A percentile compares a stretch with the other conserved stretches of the same genome.
Evolutionary conservation across 1,140 invertebrate species (phyloP).

Genomic region (Camponotus floridanus): DNA sequence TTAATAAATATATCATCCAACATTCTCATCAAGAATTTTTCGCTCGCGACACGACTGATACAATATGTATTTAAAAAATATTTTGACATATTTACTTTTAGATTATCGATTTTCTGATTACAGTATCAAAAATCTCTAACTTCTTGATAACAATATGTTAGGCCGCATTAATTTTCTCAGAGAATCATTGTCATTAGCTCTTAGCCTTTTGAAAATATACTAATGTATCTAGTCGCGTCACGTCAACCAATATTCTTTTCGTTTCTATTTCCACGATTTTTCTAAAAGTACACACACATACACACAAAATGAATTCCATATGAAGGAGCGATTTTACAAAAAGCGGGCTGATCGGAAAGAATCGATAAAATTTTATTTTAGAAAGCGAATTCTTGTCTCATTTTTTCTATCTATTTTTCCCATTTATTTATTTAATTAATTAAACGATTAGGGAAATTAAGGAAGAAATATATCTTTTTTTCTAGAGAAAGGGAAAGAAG

Average conservation of each 20-base stretch:
- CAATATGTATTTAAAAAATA: too few relatives aligned
- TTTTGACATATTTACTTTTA: neutral
- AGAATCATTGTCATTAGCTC: constrained; percentile 5
- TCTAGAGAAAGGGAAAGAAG: neutral
- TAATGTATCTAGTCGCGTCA: constrained; percentile 23
- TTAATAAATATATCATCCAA: neutral
- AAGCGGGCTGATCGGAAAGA: constrained; percentile 5
- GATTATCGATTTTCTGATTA: neutral
- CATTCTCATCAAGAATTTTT: neutral
- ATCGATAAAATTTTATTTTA: neutral
- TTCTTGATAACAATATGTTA: neutral
- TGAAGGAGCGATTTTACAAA: neutral
- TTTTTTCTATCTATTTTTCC: neutral
- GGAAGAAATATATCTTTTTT: neutral
- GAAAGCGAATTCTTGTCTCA: neutral
- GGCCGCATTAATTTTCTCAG: neutral
- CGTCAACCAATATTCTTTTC: neutral
- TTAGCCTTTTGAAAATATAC: constrained; percentile 1
- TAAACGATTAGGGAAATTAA: neutral
- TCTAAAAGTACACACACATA: constrained; percentile 17
- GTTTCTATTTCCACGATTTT: constrained; percentile 10
- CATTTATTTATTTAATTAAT: neutral
- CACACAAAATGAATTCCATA: neutral
- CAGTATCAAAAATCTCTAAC: neutral
- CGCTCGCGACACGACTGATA: neutral